A percentile compares a stretch with the other conserved stretches of the same genome.
Conservation (phyloP, 1,140 invertebrate species). For the Drosophila lacteicornis region DNA sequence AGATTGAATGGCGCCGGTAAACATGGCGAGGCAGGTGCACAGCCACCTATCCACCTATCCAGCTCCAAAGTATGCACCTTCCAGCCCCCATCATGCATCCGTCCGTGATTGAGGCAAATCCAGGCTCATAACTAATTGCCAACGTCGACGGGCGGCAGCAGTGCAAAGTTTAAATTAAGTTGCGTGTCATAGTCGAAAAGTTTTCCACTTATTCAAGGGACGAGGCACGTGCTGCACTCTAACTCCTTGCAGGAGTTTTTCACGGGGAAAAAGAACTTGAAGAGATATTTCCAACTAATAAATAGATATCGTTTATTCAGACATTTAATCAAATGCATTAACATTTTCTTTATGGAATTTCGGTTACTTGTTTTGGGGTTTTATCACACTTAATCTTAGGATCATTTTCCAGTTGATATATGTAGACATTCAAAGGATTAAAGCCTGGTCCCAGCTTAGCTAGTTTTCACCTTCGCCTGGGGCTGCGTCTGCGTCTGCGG, state of each 20-base stretch:
- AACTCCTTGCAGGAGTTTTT: background rate
- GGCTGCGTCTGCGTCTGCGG: background rate
- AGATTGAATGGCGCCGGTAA: constrained; percentile 49
- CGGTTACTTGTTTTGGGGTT: constrained; percentile 20
- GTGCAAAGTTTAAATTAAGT: constrained; percentile 75
- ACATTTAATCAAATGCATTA: constrained; percentile 37
- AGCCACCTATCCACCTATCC: background rate
- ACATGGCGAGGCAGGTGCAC: constrained; percentile 23
- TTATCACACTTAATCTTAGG: constrained; percentile 47
- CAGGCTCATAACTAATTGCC: constrained; percentile 72
- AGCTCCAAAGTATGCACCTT: too few species aligned
- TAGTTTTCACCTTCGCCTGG: constrained; percentile 52
- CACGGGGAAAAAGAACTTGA: too few species aligned
- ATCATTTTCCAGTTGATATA: constrained; percentile 40
- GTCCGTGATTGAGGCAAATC: constrained; percentile 39
- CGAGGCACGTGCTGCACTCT: constrained; percentile 13
- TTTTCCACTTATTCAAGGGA: constrained; percentile 57
- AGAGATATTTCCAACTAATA: constrained; percentile 17
- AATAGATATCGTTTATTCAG: constrained; percentile 39
- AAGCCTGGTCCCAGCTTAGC: constrained; percentile 23
- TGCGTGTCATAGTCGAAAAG: constrained; percentile 75
- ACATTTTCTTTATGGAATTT: constrained; percentile 44
- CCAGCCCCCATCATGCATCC: background rate
- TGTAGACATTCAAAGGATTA: constrained; percentile 10
- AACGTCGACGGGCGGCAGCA: constrained; percentile 28